Evolutionary conservation across 2,113 vertebrate genomes (phyloP).

Genomic region (Miniopterus natalensis): DNA sequence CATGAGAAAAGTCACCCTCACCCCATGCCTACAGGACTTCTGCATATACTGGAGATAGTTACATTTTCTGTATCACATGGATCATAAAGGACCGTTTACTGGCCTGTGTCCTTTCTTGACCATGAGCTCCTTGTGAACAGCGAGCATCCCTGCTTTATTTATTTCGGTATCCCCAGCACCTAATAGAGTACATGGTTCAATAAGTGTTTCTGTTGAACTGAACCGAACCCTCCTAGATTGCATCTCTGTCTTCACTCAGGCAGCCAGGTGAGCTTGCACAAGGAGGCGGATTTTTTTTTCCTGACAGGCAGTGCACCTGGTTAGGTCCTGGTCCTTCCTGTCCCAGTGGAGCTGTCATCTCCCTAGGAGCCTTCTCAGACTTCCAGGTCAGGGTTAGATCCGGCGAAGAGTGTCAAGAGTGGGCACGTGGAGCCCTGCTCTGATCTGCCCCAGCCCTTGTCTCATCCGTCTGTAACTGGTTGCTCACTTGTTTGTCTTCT

Average conservation of each 20-base stretch:
- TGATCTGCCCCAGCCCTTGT: background rate
- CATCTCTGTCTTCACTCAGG: background rate
- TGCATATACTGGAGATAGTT: background rate
- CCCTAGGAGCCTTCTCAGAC: background rate
- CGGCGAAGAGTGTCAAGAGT: too few relatives aligned
- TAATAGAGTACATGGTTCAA: background rate
- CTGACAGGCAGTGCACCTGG: background rate
- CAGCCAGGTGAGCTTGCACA: background rate
- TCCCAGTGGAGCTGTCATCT: background rate
- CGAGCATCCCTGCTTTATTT: background rate
- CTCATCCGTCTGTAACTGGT: background rate
- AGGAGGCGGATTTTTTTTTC: background rate
- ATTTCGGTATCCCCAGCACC: background rate
- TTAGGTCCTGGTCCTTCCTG: background rate
- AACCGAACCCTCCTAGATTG: background rate
- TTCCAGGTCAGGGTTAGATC: background rate
- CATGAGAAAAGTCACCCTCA: background rate
- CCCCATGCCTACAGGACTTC: background rate
- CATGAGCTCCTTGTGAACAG: background rate
- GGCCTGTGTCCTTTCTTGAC: background rate
- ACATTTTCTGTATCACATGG: background rate
- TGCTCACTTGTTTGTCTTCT: background rate
- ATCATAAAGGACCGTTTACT: background rate
- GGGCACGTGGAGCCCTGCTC: background rate
- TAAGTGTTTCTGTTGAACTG: background rate